Evolutionary conservation across 2,113 vertebrate genomes (phyloP).

Genomic region (Morphnarchus princeps): DNA sequence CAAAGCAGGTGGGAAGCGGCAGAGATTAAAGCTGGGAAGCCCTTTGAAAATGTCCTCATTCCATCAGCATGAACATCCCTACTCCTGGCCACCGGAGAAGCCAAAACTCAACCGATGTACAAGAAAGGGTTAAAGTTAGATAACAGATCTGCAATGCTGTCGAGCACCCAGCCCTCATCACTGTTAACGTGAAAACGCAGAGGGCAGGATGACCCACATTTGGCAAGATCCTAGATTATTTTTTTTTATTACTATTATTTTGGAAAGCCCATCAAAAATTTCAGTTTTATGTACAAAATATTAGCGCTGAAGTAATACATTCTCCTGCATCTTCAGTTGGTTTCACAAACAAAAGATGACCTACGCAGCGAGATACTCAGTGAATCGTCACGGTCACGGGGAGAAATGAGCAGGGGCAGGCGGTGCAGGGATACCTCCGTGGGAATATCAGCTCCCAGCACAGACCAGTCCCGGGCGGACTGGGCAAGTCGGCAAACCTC

Average conservation of each 20-base stretch:
- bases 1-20: not conserved
- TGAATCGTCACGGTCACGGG: accelerated
- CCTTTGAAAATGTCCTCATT: accelerated
- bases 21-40: accelerated
- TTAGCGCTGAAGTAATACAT: accelerated
- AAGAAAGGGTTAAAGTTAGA: not conserved
- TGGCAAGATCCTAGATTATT: not conserved
- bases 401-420: not conserved
- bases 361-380: accelerated
- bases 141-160: accelerated
- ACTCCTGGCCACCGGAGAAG: not conserved
- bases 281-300: accelerated
- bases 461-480: accelerated
- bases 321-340: accelerated
- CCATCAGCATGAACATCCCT: not conserved
- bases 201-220: not conserved
- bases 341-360: not conserved
- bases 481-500: not conserved
- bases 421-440: not conserved
- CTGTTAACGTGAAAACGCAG: accelerated
- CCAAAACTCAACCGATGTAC: accelerated
- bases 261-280: not conserved
- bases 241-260: not conserved
- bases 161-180: not conserved
- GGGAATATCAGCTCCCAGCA: not conserved